A percentile compares a stretch with the other conserved stretches of the same genome.
Conservation (phyloP, 2,888 invertebrate species). For the Drosophila mulleri region DNA sequence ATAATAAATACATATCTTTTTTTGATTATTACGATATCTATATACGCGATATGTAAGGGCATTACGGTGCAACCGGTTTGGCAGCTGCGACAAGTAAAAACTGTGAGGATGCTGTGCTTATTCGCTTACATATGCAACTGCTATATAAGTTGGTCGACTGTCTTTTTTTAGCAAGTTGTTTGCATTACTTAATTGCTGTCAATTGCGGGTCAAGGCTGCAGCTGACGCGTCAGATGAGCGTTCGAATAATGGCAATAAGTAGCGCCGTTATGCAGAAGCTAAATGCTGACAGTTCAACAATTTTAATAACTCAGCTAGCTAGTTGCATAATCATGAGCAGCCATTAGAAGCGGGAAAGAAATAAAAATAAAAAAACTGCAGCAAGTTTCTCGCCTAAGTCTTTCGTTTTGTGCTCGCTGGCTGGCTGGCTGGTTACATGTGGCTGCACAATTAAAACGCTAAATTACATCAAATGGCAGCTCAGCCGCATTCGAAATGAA, state of each 20-base stretch:
- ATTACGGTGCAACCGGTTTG: constrained; percentile 36
- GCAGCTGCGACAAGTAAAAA: constrained; percentile 28
- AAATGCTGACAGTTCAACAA: constrained; percentile 17
- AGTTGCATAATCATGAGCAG: constrained; percentile 33
- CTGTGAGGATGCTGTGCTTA: constrained; percentile 13
- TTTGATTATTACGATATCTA: neutral
- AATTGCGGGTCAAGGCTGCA: constrained; percentile 68
- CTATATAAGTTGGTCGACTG: constrained; percentile 7
- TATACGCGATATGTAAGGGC: neutral
- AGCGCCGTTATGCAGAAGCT: neutral
- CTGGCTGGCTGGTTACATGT: constrained; percentile 51
- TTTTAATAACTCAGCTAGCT: constrained; percentile 25
- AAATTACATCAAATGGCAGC: constrained; percentile 50
- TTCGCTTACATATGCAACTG: neutral
- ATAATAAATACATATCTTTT: constrained; percentile 5
- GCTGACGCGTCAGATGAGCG: constrained; percentile 19
- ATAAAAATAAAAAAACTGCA: constrained; percentile 1
- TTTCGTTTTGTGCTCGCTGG: constrained; percentile 32
- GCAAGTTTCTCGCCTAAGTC: constrained; percentile 55
- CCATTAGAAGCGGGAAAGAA: neutral
- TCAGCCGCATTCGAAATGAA: constrained; percentile 58
- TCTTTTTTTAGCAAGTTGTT: constrained; percentile 24
- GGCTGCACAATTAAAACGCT: constrained; percentile 61
- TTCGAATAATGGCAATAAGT: neutral
- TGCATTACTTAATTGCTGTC: constrained; percentile 47